Evolutionary conservation across 2,888 invertebrate species (phyloP), one percentile per base, ranked within the genome.

Genomic region (Tuta absoluta): DNA sequence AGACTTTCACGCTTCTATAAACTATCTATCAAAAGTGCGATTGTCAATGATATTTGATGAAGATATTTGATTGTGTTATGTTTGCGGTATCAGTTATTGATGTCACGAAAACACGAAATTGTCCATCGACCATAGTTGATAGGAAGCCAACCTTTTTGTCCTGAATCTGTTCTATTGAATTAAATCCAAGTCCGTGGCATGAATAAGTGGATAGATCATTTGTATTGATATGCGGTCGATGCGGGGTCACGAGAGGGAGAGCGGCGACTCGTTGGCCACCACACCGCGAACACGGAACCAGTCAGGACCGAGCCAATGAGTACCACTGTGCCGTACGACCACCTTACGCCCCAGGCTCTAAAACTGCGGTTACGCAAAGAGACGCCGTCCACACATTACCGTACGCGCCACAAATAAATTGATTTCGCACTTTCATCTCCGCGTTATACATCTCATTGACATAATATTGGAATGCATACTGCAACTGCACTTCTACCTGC

Each of bases 361-460:
- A 45, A 45, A 1, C 45, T 45, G n/a, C 64, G 64, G 65, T 69
- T 70, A 65, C 67, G 67, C 51, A 66, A 67, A 72, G 66, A 68
- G 66, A 67, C 66, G 68, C 72, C 67, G 69, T 21, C 38, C 48
- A 53, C 38, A 33, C 19, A 62, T 41, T 33, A 23, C 48, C 51
- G 51, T 64, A 69, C 72, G 70, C 69, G 72, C 64, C 61, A 66
- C 49, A 69, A 66, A 68, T 72, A 68, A 65, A 67, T 68, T 67
- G 48, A 67, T 65, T 65, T 60, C 65, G 66, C 57, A 63, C 69
- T 71, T 69, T 71, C 68, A 65, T 69, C 64, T 59, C 45, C 41
- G 59, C 45, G 51, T 53, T 24, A 21, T 59, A 59, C 28, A 41
- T 41, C 21, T 59, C 21, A 37, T 10, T 19, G 21, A 49, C 51